Conservation (phyloP, 1,140 invertebrate species). For the Akabosia matsudoensis region DNA sequence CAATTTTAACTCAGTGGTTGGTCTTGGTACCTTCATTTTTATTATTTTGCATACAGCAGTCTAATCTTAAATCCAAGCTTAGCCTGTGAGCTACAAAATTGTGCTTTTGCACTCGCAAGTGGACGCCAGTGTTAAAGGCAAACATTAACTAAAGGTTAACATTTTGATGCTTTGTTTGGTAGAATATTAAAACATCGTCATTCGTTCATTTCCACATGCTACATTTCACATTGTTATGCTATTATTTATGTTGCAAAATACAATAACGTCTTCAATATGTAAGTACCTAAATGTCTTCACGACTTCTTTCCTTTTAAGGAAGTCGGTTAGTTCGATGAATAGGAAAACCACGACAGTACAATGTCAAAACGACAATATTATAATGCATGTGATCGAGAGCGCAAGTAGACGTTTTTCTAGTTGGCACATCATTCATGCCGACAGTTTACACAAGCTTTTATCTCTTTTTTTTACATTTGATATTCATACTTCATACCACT, state of each 20-base stretch:
- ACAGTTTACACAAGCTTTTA: neutral
- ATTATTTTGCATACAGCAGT: neutral
- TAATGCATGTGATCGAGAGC: conserved; percentile 5
- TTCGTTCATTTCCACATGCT: conserved; percentile 4
- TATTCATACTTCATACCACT: too few species aligned
- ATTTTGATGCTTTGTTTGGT: neutral
- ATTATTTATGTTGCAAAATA: too few species aligned
- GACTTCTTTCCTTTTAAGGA: neutral
- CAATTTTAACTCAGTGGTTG: neutral
- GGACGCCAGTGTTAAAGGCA: neutral
- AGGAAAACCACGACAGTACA: neutral
- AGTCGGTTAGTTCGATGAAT: neutral
- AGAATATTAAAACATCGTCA: neutral
- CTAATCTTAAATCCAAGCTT: too few species aligned
- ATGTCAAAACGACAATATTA: conserved; percentile 9
- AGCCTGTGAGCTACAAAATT: too few species aligned
- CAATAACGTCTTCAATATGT: neutral
- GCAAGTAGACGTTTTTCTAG: too few species aligned
- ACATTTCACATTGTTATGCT: conserved; percentile 11
- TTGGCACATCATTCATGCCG: neutral
- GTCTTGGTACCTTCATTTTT: neutral
- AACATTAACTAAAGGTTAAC: neutral
- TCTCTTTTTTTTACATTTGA: neutral
- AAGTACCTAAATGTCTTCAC: neutral
- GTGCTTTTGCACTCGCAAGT: too few species aligned